Evolutionary conservation across 2,888 invertebrate species (phyloP).

Genomic region (Drosophila longiperda): DNA sequence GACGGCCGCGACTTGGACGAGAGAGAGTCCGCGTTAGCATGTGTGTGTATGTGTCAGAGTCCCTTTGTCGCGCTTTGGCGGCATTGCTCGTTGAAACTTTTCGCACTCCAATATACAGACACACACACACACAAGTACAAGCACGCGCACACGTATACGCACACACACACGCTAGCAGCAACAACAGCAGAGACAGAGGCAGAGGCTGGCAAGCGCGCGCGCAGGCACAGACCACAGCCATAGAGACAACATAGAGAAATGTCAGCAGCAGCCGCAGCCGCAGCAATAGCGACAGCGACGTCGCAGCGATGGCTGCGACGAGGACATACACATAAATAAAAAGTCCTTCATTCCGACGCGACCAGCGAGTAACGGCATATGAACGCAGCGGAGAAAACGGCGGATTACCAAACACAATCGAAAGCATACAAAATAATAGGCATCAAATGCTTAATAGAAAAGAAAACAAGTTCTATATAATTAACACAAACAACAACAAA

Average conservation of each 20-base stretch:
- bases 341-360: slow-evolving; percentile 85
- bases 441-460: slow-evolving; percentile 28
- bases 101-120: slow-evolving; percentile 47
- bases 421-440: slow-evolving; percentile 28
- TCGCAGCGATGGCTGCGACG: slow-evolving; percentile 59
- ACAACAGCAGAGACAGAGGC: neutral
- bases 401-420: slow-evolving; percentile 57
- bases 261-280: slow-evolving; percentile 59
- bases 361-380: slow-evolving; percentile 83
- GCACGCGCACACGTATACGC: neutral
- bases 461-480: slow-evolving; percentile 18
- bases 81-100: slow-evolving; percentile 67
- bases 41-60: slow-evolving; percentile 16
- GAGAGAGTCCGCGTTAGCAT: slow-evolving; percentile 25
- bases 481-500: slow-evolving; percentile 19
- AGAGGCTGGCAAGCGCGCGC: slow-evolving; percentile 15
- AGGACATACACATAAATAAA: slow-evolving; percentile 85
- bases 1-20: slow-evolving; percentile 57
- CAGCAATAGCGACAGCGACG: slow-evolving; percentile 46
- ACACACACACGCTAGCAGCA: slow-evolving; percentile 7
- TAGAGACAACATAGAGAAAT: slow-evolving; percentile 38
- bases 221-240: slow-evolving; percentile 21
- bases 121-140: slow-evolving; percentile 12
- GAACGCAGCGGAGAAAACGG: slow-evolving; percentile 73
- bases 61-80: slow-evolving; percentile 48